These are phyloP conservation scores for Cebidichthys violaceus DNA, from an alignment of 2,113 vertebrate species.

Conservation along the genomic window DNA sequence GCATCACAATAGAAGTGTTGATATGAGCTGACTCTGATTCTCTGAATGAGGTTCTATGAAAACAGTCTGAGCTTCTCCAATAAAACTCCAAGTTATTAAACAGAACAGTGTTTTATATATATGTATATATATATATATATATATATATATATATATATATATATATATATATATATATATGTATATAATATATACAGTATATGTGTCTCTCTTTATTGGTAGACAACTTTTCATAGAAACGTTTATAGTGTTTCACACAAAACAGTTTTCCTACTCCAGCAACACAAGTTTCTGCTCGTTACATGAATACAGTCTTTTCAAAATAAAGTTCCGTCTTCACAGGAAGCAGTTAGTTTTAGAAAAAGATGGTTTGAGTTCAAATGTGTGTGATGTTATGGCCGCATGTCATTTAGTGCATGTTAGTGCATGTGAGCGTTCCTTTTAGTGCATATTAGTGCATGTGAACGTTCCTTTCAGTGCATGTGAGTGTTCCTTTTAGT, in stretches of 20 bases:
- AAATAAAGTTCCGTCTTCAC: neutral
- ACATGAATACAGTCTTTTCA: neutral
- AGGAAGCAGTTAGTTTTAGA: too few species aligned
- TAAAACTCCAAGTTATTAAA: conserved; percentile 63
- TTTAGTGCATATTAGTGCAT: too few species aligned
- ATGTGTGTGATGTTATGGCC: too few species aligned
- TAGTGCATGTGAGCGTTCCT: too few species aligned
- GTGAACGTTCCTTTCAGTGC: too few species aligned
- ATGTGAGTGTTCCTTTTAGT: too few species aligned
- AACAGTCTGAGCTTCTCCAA: conserved; percentile 42
- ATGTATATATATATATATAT: neutral
- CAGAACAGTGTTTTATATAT: conserved; percentile 10
- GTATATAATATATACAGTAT: neutral
- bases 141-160: neutral
- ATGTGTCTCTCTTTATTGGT: neutral
- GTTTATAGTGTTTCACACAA: neutral
- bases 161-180: too few species aligned
- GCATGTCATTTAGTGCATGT: too few species aligned
- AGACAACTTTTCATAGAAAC: too few species aligned
- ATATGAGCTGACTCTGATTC: neutral
- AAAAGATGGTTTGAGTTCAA: too few species aligned
- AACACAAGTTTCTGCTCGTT: neutral
- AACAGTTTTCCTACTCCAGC: too few species aligned
- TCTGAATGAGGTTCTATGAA: neutral
- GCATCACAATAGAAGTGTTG: neutral